These are phyloP conservation scores for Eucriotettix oculatus DNA, from an alignment of 2,888 invertebrate genomes.

Conservation along the genomic window DNA sequence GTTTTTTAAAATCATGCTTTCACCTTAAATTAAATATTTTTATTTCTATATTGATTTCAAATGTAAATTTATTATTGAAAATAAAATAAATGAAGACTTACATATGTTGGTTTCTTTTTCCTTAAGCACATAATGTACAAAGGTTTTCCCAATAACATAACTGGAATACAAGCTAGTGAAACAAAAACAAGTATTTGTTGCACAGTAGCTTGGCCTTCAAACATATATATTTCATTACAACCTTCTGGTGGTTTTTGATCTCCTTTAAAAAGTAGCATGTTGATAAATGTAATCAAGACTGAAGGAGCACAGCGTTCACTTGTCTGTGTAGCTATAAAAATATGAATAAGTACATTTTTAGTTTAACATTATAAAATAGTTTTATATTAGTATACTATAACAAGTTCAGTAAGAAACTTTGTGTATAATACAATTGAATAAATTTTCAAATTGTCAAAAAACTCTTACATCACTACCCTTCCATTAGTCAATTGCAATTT, in stretches of 20 bases:
- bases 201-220: slow-evolving; percentile 22
- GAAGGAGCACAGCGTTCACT: slow-evolving; percentile 31
- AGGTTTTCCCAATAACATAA: slow-evolving; percentile 36
- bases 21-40: too few relatives aligned
- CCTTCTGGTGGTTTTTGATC: slow-evolving; percentile 1
- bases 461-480: too few relatives aligned
- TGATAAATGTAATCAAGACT: slow-evolving; percentile 39
- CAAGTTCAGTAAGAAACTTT: neutral
- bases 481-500: too few relatives aligned
- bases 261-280: slow-evolving; percentile 35
- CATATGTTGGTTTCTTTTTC: slow-evolving; percentile 1
- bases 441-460: neutral
- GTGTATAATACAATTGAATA: neutral
- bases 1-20: too few relatives aligned
- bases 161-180: slow-evolving; percentile 32
- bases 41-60: too few relatives aligned
- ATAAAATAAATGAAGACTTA: too few relatives aligned
- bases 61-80: too few relatives aligned
- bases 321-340: neutral
- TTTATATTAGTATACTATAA: neutral
- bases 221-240: slow-evolving; percentile 16
- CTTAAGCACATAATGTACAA: slow-evolving; percentile 22
- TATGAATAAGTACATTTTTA: neutral
- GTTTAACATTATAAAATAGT: too few relatives aligned
- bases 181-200: slow-evolving; percentile 29